Base-by-base conservation (phyloP, 2,888 invertebrate species). In the Sphaerophoria rueppellii region DNA sequence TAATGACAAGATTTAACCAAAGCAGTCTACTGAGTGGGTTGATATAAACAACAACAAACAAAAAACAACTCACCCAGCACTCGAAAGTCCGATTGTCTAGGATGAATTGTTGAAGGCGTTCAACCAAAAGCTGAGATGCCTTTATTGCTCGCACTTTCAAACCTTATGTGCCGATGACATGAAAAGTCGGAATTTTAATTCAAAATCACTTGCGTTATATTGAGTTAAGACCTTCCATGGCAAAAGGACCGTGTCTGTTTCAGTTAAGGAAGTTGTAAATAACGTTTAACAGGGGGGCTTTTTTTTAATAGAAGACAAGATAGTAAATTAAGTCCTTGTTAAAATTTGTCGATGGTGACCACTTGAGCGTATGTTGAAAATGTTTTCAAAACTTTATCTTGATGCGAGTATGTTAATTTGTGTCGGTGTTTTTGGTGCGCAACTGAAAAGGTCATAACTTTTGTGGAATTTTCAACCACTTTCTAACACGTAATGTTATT, bases 81-180 rank as follows among this genome's bases (percentile, higher is more conserved):
- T 14, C 46, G 4, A 40, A 4, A 61, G 50, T 43, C 7, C 37
- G 46, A 71, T 76, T 72, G 72, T 74, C 75, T 83, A 60, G 34
- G 52, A 63, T 63, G 12, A 58, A 40, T 83, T 71, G 75, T 65
- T 35, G 61, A 75, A 83, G 83, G 80, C 83, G 83, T 83, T 83
- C 75, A 65, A 48, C 71, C 74, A 70, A 71, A 71, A 60, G 48
- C 12, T 40, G 48, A 80, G 75, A 83, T 80, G 75, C 70, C 70
- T 71, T 82, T 78, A 82, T 82, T 74, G 69, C 58, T 74, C 79
- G 70, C 74, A 78, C 65, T 67, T 54, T 12, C 37, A 16, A 57
- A 85, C 81, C 76, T 85, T 85, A 85, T 85, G 80, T 81, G 85
- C 81, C 73, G 81, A 81, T 81, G 81, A 81, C 85, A 85, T 85